Evolutionary conservation across 2,888 invertebrate species (phyloP).

Genomic region (Lithophane leautieri): DNA sequence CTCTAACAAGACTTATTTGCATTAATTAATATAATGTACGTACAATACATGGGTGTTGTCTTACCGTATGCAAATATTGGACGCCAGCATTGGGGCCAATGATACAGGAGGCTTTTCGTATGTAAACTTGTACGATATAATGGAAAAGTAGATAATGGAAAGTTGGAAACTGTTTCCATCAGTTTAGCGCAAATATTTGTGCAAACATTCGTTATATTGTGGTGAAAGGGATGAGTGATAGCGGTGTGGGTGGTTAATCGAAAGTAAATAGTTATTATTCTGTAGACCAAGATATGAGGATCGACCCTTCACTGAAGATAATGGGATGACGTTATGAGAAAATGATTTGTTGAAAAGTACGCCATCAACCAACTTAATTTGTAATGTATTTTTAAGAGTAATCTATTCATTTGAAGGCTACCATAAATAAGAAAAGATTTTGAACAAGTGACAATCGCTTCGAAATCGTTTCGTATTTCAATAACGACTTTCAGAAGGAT

Average conservation of each 20-base stretch:
- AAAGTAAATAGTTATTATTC: not conserved
- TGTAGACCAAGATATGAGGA: not conserved
- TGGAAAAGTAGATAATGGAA: conserved; percentile 77
- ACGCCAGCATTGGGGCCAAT: conserved; percentile 41
- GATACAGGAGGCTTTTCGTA: conserved; percentile 66
- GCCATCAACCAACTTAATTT: not conserved
- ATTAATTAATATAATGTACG: conserved; percentile 62
- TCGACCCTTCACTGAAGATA: not conserved
- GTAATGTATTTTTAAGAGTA: not conserved
- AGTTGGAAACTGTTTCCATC: conserved; percentile 73
- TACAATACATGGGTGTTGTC: conserved; percentile 51
- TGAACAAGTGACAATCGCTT: too few relatives aligned
- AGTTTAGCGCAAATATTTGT: conserved; percentile 76
- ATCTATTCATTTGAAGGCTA: not conserved
- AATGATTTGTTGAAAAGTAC: not conserved
- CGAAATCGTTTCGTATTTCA: too few relatives aligned
- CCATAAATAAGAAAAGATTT: not conserved
- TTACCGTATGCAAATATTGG: conserved; percentile 52
- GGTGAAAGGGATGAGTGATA: conserved; percentile 38
- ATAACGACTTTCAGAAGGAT: too few relatives aligned
- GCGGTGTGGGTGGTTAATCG: conserved; percentile 14
- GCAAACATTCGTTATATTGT: conserved; percentile 68
- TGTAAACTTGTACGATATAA: conserved; percentile 79
- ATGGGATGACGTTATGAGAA: not conserved
- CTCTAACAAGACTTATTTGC: conserved; percentile 55